Evolutionary conservation across 2,888 invertebrate species (phyloP).

Genomic region (Drosophila phalerata): DNA sequence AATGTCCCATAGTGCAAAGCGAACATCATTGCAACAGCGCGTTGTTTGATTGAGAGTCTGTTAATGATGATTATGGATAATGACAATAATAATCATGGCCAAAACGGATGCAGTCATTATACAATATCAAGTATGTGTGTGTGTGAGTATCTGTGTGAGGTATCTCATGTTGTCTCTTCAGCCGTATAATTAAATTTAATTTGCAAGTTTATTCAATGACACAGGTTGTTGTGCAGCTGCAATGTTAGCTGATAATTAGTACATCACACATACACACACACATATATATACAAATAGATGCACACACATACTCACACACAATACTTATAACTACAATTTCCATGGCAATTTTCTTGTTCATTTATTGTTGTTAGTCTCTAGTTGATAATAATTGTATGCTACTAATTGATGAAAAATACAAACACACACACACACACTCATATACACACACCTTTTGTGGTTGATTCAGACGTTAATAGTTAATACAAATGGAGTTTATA

Average conservation of each 20-base stretch:
- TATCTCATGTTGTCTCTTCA: conserved; percentile 2
- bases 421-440: conserved; percentile 6
- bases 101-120: conserved; percentile 11
- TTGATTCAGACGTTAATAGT: not conserved
- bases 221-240: conserved; percentile 12
- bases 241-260: conserved; percentile 45
- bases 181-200: conserved; percentile 49
- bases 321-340: conserved; percentile 19
- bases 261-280: conserved; percentile 3
- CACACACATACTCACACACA: not conserved
- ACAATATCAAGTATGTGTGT: conserved; percentile 16
- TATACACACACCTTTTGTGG: conserved; percentile 1
- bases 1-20: too few species aligned
- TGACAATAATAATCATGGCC: conserved; percentile 7
- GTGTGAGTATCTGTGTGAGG: not conserved
- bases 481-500: not conserved
- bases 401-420: conserved; percentile 22
- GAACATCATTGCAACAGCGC: not conserved
- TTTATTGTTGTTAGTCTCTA: conserved; percentile 16
- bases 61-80: conserved; percentile 21
- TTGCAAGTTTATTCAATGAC: conserved; percentile 36
- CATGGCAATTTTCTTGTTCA: conserved; percentile 21
- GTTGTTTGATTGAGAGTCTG: conserved; percentile 5
- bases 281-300: not conserved
- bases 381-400: conserved; percentile 40